Conservation (phyloP, 2,888 invertebrate genomes). For the Epiblema foenella region DNA sequence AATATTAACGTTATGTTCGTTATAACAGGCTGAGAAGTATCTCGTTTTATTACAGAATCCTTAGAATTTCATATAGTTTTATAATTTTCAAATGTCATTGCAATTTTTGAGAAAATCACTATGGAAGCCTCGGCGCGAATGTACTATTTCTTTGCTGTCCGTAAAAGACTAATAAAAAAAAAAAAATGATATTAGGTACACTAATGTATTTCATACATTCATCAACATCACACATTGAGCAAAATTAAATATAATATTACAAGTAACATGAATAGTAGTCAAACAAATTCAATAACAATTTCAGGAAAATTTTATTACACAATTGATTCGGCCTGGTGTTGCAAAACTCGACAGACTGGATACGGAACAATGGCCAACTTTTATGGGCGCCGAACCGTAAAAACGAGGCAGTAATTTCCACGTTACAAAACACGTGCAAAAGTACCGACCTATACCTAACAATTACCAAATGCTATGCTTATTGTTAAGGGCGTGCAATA, state of each 20-base stretch:
- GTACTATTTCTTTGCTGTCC: too few species aligned
- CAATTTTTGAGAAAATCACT: too few species aligned
- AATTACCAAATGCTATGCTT: not conserved
- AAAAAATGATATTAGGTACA: constrained; percentile 25
- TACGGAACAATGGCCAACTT: constrained; percentile 31
- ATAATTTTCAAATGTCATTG: too few species aligned
- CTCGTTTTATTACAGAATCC: too few species aligned
- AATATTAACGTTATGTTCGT: too few species aligned
- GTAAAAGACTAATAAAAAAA: not conserved
- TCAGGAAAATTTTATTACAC: constrained; percentile 21
- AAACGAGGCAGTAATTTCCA: constrained; percentile 31
- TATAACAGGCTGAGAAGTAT: too few species aligned
- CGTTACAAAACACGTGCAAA: constrained; percentile 35
- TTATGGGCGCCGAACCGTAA: constrained; percentile 39
- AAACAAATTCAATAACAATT: constrained; percentile 12
- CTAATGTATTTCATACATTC: constrained; percentile 37
- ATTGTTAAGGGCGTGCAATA: not conserved
- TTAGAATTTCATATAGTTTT: too few species aligned
- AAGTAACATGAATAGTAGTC: too few species aligned
- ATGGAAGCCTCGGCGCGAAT: too few species aligned
- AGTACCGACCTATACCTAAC: not conserved
- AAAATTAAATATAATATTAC: constrained; percentile 10
- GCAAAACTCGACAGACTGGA: constrained; percentile 24
- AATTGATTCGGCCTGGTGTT: constrained; percentile 21
- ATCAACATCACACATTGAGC: constrained; percentile 39